Evolutionary conservation across 2,113 vertebrate species (phyloP).

Genomic region (Misgurnus mizolepis): DNA sequence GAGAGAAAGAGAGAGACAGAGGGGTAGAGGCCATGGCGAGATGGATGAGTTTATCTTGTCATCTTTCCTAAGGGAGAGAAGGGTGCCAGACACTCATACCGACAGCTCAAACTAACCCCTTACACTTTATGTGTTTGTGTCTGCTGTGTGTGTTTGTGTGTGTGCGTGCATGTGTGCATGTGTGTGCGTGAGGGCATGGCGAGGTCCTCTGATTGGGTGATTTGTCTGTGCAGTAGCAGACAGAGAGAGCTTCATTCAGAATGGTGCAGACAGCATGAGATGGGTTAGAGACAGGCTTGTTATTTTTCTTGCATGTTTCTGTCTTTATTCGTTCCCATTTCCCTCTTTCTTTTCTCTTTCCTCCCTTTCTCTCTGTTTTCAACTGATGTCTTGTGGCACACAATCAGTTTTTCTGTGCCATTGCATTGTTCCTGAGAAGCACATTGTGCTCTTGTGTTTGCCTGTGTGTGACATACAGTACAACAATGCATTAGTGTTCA

Average conservation of each 20-base stretch:
- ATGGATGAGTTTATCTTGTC: slow-evolving; percentile 27
- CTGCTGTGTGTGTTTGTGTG: slow-evolving; percentile 14
- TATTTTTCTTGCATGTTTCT: slow-evolving; percentile 24
- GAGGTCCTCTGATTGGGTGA: slow-evolving; percentile 38
- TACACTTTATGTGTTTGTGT: slow-evolving; percentile 36
- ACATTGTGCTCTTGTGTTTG: slow-evolving; percentile 11
- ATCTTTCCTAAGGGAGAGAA: slow-evolving; percentile 33
- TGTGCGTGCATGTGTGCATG: background rate
- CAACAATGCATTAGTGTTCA: background rate
- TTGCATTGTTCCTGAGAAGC: slow-evolving; percentile 1
- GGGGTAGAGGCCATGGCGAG: background rate
- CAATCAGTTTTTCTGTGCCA: slow-evolving; percentile 24
- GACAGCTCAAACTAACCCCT: slow-evolving; percentile 13
- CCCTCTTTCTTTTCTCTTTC: slow-evolving; percentile 6
- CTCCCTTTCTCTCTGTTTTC: background rate
- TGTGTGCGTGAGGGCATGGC: slow-evolving; percentile 38
- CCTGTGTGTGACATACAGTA: background rate
- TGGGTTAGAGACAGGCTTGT: slow-evolving; percentile 46
- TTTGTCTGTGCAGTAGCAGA: slow-evolving; percentile 32
- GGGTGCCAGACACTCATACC: slow-evolving; percentile 50
- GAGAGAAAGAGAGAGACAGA: background rate
- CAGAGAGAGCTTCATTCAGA: slow-evolving; percentile 44
- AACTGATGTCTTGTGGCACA: background rate
- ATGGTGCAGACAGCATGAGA: slow-evolving; percentile 36
- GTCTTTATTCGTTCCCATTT: slow-evolving; percentile 29